A percentile compares a stretch with the other conserved stretches of the same genome.
phyloP scores from a whole-genome alignment of 2,797 vertebrate genomes.

The Oceanodroma leucorhoa region DNA sequence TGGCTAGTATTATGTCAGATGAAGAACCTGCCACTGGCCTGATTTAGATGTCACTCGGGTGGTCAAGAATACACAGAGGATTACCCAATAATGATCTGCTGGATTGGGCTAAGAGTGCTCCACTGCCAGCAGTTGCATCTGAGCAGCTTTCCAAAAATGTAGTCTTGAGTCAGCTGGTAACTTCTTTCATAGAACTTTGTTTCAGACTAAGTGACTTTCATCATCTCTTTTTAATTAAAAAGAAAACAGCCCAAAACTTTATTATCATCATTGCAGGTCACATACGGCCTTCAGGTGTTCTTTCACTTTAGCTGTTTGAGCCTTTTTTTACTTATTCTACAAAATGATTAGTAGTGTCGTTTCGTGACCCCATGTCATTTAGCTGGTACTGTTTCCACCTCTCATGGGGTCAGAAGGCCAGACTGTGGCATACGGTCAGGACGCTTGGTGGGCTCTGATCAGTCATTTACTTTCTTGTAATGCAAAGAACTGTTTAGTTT shows the following conservation, averaged over 20 bases:
- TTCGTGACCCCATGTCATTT: conserved; percentile 22
- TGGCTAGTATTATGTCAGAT: not conserved
- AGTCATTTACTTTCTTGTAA: conserved; percentile 69
- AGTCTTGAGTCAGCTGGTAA: conserved; percentile 27
- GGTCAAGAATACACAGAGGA: not conserved
- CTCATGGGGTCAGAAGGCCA: conserved; percentile 43
- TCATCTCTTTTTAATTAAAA: not conserved
- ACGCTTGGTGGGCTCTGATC: conserved; percentile 43
- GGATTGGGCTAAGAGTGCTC: not conserved
- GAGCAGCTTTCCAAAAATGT: conserved; percentile 53
- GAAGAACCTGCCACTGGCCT: not conserved
- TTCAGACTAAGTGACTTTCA: conserved; percentile 8
- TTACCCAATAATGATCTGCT: not conserved
- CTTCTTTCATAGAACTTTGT: conserved; percentile 29
- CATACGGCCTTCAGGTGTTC: not conserved
- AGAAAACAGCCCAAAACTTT: not conserved
- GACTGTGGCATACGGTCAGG: conserved; percentile 18
- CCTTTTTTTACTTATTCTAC: not conserved
- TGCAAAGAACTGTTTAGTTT: conserved; percentile 67
- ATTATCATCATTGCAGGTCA: not conserved
- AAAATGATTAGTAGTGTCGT: conserved; percentile 16
- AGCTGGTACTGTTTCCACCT: conserved; percentile 45
- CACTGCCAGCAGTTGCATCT: not conserved
- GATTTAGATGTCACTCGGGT: not conserved
- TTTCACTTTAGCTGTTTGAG: not conserved